Evolutionary conservation across 2,113 vertebrate species (phyloP), one percentile per base, ranked within the genome.

Genomic region (Paraplagusia blochii): DNA sequence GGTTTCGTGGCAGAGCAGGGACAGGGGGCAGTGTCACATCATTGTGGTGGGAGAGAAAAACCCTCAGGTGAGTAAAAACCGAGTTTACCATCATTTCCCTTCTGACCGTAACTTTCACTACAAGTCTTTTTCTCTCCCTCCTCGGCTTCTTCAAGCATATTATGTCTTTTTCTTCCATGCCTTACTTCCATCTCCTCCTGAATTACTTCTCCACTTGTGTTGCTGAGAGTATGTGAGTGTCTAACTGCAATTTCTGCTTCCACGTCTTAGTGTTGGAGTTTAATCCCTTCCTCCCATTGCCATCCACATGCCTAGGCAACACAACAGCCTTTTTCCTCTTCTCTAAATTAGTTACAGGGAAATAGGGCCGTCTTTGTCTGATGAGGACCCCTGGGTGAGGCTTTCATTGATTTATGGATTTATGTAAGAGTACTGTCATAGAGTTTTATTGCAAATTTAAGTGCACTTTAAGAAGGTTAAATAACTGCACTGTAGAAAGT

Each of bases 241-340:
- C n/a, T n/a, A n/a, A n/a, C n/a, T n/a, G n/a, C n/a, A n/a, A n/a
- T n/a, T n/a, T n/a, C n/a, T n/a, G n/a, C n/a, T n/a, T n/a, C n/a
- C n/a, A n/a, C n/a, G 49, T 73, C 59, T 51, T 63, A 76, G 71
- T 47, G 56, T 82, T 72, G 71, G 67, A 77, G 63, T 62, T 74
- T 81, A 81, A 82, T 80, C 71, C 64, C 66, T 74, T 68, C 64
- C 81, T 84, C 77, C 74, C 69, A 66, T 83, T 74, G 70, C 74
- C 71, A 76, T 84, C 57, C 65, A 69, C 81, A 83, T 66, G 61
- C 56, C 56, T 69, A 74, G 65, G 76, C 68, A 80, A 69, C 68
- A 54, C 45, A 75, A 63, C 44, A 44, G 69, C 40, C 22, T 48
- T 52, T 67, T 47, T 67, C 51, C 17, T n/a, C 5, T 62, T 69